A percentile compares a stretch with the other conserved stretches of the same genome.
These are phyloP conservation scores for Folsomia candida DNA, from an alignment of 2,888 invertebrate species.

Conservation along the genomic window DNA sequence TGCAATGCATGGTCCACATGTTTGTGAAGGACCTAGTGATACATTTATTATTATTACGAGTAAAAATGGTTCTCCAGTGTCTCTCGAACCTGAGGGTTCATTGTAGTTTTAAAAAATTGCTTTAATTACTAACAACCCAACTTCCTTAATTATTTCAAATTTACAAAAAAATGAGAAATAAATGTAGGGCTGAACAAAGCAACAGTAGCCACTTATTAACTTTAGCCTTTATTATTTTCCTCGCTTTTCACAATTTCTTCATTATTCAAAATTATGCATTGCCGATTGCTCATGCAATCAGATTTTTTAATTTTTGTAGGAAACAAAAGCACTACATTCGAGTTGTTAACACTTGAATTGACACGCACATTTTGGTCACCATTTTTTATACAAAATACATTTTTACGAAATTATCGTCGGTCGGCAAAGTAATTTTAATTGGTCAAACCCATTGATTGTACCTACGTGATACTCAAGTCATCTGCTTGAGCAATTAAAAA, in stretches of 20 bases:
- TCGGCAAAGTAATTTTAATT: too few relatives aligned
- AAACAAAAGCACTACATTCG: background rate
- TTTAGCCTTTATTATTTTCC: background rate
- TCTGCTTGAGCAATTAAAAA: background rate
- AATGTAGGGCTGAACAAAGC: background rate
- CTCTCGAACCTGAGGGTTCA: background rate
- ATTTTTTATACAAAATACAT: too few relatives aligned
- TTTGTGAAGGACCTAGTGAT: background rate
- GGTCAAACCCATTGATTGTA: too few relatives aligned
- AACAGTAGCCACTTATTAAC: background rate
- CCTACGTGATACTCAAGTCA: too few relatives aligned
- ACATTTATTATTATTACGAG: too few relatives aligned
- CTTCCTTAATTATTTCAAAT: constrained; percentile 10
- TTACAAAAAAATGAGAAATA: background rate
- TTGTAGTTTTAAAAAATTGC: background rate
- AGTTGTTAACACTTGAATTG: background rate
- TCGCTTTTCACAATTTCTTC: background rate
- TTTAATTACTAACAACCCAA: background rate
- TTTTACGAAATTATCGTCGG: too few relatives aligned
- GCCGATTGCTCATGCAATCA: constrained; percentile 12
- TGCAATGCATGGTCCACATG: background rate
- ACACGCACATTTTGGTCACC: background rate
- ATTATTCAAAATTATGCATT: background rate
- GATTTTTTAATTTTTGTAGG: constrained; percentile 8
- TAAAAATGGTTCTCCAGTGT: background rate